A percentile compares a stretch with the other conserved stretches of the same genome.
phyloP scores from a whole-genome alignment of 1,140 invertebrate genomes.

The Drosophila triauraria region DNA sequence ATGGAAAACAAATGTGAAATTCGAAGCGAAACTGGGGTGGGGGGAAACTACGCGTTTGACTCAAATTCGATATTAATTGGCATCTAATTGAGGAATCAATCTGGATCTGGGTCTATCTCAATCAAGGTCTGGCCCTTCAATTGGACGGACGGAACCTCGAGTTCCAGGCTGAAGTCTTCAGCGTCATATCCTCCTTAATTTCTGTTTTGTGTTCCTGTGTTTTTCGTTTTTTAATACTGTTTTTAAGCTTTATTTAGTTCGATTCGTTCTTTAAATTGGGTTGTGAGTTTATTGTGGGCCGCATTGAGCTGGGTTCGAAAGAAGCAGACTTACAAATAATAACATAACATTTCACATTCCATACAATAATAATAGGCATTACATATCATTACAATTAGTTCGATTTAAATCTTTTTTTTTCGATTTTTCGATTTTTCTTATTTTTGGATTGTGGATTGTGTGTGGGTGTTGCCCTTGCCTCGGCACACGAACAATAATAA shows the following conservation, averaged over 20 bases:
- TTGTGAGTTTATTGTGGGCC: conserved; percentile 50
- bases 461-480: conserved; percentile 29
- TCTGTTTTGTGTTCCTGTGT: conserved; percentile 27
- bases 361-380: conserved; percentile 47
- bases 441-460: conserved; percentile 35
- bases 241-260: conserved; percentile 70
- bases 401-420: conserved; percentile 21
- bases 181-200: conserved; percentile 2
- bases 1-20: conserved; percentile 54
- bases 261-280: conserved; percentile 37
- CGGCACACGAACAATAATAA: conserved; percentile 42
- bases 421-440: neutral
- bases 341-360: conserved; percentile 79
- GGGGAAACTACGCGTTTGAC: conserved; percentile 8
- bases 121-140: conserved; percentile 16
- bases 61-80: conserved; percentile 37
- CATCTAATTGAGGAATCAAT: conserved; percentile 37
- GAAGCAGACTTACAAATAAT: conserved; percentile 76
- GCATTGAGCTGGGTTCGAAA: conserved; percentile 54
- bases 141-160: conserved; percentile 26
- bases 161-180: conserved; percentile 37
- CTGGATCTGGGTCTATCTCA: conserved; percentile 12
- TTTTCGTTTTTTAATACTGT: conserved; percentile 60
- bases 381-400: conserved; percentile 46
- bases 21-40: conserved; percentile 12